These are phyloP conservation scores for Idaea aversata DNA, from an alignment of 2,888 invertebrate species.

Conservation along the genomic window DNA sequence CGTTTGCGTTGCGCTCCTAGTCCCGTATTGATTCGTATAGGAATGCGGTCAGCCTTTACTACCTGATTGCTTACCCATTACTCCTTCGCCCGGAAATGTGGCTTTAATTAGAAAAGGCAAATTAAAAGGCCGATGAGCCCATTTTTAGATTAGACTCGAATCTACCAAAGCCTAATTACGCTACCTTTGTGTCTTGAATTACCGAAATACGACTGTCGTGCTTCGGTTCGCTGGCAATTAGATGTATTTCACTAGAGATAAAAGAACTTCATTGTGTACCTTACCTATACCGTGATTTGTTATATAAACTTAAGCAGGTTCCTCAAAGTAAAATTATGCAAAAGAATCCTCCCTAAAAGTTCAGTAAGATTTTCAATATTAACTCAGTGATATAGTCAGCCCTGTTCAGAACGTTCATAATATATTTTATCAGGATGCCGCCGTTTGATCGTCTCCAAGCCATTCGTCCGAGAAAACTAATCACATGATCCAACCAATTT, in stretches of 20 bases:
- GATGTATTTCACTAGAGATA: not conserved
- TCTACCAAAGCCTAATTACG: constrained; percentile 39
- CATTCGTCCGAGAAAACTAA: constrained; percentile 46
- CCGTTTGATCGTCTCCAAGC: constrained; percentile 49
- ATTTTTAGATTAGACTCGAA: constrained; percentile 33
- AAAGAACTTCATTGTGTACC: not conserved
- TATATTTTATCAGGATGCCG: constrained; percentile 47
- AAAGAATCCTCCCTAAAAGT: not conserved
- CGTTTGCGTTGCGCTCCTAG: constrained; percentile 49
- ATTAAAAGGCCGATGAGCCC: constrained; percentile 36
- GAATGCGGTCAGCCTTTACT: constrained; percentile 34
- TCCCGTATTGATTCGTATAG: constrained; percentile 40
- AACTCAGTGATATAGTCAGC: not conserved
- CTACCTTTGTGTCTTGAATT: constrained; percentile 40
- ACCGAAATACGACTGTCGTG: constrained; percentile 38
- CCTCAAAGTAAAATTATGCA: constrained; percentile 10
- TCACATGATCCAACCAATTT: constrained; percentile 43
- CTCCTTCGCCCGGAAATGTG: constrained; percentile 33
- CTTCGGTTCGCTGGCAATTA: constrained; percentile 21
- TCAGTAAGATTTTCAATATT: no score
- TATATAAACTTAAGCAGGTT: not conserved
- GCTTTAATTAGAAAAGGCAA: constrained; percentile 30
- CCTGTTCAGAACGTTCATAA: constrained; percentile 49
- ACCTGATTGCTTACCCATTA: constrained; percentile 38
- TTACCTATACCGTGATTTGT: not conserved